Base-by-base conservation (phyloP, 2,797 vertebrate genomes). In the Peromyscus melanophrys region DNA sequence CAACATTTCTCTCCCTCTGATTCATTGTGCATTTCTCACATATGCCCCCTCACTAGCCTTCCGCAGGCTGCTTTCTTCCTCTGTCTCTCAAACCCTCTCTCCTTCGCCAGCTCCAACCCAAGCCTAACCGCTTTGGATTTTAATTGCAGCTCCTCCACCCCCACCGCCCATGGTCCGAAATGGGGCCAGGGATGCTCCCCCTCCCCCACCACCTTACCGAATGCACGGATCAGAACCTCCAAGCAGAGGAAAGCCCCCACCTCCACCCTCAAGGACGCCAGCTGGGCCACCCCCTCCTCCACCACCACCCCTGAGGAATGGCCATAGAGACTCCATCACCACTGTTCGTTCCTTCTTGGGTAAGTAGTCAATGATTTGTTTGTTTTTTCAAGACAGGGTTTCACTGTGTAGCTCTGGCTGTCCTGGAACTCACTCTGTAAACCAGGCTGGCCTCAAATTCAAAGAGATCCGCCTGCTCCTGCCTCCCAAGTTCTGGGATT, bases 231-330 rank as follows among this genome's bases (percentile, higher is more conserved):
- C 99, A 0, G 99, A 99, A 89, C 93, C 99, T 73, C 97, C 90
- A 23, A 98, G 96, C 96, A 98, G 98, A 96, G 98, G 99, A 96
- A 99, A 98, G 85, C 98, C 98, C 0, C 99, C 99, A 12, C 99
- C 99, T 0, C 99, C 99, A 0, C 99, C 99, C 6, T 98, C 99
- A 59, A 98, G 99, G 97, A 98, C 99, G 0, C 99, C 99, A 9
- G 99, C 99, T 0, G 99, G 98, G 61, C 99, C 99, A 1, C 99
- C 99, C 0, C 99, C 99, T 0, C 99, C 99, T 0, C 99, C 99
- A 1, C 99, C 99, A 0, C 99, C 99, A 0, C 99, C 99, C 0
- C 87, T 99, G 95, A 99, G 99, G 76, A 99, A 99, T 2, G 99
- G 99, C 92, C 99, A 99, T 98, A 98, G 99, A 40, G 99, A 99